A percentile compares a stretch with the other conserved stretches of the same genome.
Conservation (phyloP, 2,797 vertebrate genomes). For the Garrulus glandarius region DNA sequence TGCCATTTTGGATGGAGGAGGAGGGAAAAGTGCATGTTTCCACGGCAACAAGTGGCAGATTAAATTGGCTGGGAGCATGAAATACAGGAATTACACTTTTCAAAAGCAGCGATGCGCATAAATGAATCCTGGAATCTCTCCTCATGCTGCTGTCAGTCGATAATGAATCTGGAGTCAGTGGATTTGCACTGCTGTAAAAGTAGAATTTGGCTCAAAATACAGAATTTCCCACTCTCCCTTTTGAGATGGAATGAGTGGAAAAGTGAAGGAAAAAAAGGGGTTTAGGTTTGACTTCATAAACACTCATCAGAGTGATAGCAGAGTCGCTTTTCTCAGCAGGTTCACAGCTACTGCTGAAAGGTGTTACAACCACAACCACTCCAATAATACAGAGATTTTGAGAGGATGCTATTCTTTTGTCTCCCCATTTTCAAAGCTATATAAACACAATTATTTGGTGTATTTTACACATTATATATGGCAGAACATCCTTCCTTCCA, state of each 20-base stretch:
- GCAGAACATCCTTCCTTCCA: neutral
- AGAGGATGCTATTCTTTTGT: neutral
- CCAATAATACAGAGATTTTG: neutral
- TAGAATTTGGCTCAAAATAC: neutral
- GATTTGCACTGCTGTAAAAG: neutral
- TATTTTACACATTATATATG: neutral
- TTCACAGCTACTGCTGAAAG: neutral
- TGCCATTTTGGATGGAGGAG: neutral
- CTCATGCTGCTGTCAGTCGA: neutral
- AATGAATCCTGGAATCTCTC: neutral
- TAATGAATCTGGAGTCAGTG: neutral
- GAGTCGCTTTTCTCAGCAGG: neutral
- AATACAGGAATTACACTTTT: neutral
- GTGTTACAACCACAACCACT: neutral
- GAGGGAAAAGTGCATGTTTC: neutral
- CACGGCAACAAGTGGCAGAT: conserved; percentile 55
- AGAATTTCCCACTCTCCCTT: neutral
- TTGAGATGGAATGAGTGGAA: neutral
- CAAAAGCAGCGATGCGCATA: neutral
- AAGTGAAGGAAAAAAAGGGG: neutral
- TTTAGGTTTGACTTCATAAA: neutral
- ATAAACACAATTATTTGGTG: neutral
- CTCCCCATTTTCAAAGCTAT: neutral
- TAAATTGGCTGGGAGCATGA: neutral
- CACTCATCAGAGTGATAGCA: neutral